Conservation (phyloP, 2,113 vertebrate genomes). For the Rattus norvegicus region GRCr8 NC_086039.1:148478501-148479000, state of each 20-base stretch:
- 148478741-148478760: not conserved
- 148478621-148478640: not conserved
- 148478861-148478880: not conserved
- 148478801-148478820: not conserved
- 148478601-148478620: not conserved
- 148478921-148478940: not conserved
- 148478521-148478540: not conserved
- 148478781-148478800: not conserved
- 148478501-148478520: not conserved
- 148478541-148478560: not conserved
- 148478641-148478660: not conserved
- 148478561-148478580: not conserved
- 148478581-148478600: not conserved
- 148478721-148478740: not conserved
- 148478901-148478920: not conserved
- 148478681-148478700: not conserved
- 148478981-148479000: not conserved
- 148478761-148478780: not conserved
- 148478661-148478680: not conserved
- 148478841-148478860: not conserved
- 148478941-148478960: not conserved
- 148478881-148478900: not conserved
- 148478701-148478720: not conserved
- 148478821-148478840: not conserved
- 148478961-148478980: not conserved